Percentiles rank a stretch among this genome's conserved stretches.
phyloP scores from a whole-genome alignment of 2,797 vertebrate genomes.

The Prionace glauca region DNA sequence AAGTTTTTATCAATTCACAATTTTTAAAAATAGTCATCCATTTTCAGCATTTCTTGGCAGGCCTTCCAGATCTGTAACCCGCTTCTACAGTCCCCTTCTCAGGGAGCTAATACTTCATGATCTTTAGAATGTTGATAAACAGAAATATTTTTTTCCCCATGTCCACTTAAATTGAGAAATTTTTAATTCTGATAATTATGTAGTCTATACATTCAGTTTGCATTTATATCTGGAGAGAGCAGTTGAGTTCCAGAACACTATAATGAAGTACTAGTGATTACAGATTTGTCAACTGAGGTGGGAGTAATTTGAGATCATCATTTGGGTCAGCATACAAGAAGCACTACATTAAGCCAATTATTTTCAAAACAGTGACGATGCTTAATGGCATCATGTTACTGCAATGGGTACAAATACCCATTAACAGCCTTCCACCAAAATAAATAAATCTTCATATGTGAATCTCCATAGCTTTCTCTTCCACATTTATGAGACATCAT shows the following conservation, averaged over 20 bases:
- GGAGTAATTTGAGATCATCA: neutral
- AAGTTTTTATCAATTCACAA: neutral
- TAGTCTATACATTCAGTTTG: neutral
- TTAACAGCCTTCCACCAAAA: neutral
- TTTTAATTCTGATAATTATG: neutral
- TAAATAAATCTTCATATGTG: neutral
- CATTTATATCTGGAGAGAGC: neutral
- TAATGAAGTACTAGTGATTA: neutral
- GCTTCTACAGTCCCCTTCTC: neutral
- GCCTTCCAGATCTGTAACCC: neutral
- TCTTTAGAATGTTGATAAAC: neutral
- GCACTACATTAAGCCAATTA: neutral
- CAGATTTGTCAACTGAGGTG: neutral
- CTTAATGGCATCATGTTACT: neutral
- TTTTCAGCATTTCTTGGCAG: neutral
- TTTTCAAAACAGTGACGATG: neutral
- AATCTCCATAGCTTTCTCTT: neutral
- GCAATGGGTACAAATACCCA: neutral
- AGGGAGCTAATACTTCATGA: neutral
- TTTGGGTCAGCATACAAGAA: neutral
- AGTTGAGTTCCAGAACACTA: neutral
- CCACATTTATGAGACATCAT: neutral
- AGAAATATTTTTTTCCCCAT: neutral
- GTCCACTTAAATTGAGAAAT: neutral
- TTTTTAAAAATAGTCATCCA: neutral